Conservation (phyloP, 1,140 invertebrate genomes). For the Drosophila fuyamai region DNA sequence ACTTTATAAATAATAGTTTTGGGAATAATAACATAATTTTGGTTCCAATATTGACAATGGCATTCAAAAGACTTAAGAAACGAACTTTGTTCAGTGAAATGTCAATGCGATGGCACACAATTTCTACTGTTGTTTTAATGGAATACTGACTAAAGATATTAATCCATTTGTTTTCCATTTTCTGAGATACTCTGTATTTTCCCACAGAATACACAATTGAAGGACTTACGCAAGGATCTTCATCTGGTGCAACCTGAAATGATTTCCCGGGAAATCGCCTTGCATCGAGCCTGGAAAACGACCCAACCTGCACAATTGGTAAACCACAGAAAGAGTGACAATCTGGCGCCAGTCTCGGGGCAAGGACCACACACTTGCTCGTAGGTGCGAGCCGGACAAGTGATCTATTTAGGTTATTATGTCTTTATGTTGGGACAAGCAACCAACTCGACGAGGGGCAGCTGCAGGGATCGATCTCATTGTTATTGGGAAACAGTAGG, state of each 20-base stretch:
- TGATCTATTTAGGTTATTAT: conserved; percentile 82
- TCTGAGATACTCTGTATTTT: neutral
- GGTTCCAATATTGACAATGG: too few species aligned
- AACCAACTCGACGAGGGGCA: conserved; percentile 39
- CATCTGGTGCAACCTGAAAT: conserved; percentile 1
- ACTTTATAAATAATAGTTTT: too few species aligned
- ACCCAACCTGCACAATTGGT: conserved; percentile 40
- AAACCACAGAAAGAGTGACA: conserved; percentile 59
- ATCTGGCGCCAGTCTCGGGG: conserved; percentile 64
- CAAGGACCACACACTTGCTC: conserved; percentile 63
- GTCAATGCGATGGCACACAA: too few species aligned
- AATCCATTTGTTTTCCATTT: too few species aligned
- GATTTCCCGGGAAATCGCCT: conserved; percentile 32
- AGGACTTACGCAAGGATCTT: conserved; percentile 3
- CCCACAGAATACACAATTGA: conserved; percentile 9
- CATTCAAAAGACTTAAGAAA: conserved; percentile 66
- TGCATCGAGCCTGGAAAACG: conserved; percentile 11
- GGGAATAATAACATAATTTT: too few species aligned
- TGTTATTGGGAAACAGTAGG: conserved; percentile 72
- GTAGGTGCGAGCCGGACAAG: conserved; percentile 75
- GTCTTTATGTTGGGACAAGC: conserved; percentile 72
- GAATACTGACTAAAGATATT: neutral
- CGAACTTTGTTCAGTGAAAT: conserved; percentile 27
- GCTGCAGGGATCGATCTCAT: conserved; percentile 57
- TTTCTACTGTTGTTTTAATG: too few species aligned